Evolutionary conservation across 2,113 vertebrate species (phyloP), one percentile per base, ranked within the genome.

Genomic region (Myotis lucifugus): DNA sequence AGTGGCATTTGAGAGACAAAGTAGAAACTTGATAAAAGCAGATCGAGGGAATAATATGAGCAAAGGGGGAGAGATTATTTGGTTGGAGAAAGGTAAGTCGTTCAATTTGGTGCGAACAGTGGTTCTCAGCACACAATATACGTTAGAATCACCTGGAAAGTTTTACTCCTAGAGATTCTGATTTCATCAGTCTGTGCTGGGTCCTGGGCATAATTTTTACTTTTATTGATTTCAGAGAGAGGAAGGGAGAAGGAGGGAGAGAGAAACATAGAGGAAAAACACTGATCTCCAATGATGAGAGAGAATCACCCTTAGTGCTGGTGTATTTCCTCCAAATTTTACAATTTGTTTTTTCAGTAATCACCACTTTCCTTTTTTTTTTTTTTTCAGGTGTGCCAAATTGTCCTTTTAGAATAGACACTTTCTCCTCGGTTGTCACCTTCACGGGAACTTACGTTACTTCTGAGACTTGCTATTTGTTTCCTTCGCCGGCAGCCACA

Each of bases 271-370:
- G 56, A 59, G 56, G 56, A 59, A 8, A 25, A 59, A 59, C 23
- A 59, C 56, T 59, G 56, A 25, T 59, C 56, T 59, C 1, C 56
- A 59, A 9, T 59, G 56, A 59, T 59, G 56, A 25, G 23, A 59
- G 56, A 25, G 23, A 59, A 59, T 25, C 23, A 59, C 27, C 32
- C 48, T 92, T 95, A 70, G 66, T 46, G 25, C 27, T 76, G 37
- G 15, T 42, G 34, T 48, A 61, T 52, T 94, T 19, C 15, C n/a
- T 88, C 23, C 83, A 48, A 69, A 3, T 66, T 79, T 94, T 84
- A 86, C 25, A 18, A 59, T 42, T 86, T 95, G 10, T 40, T 91
- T 56, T 95, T 94, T 61, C n/a, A 85, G 34, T 73, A 83, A 69
- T 5, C 52, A 42, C 3, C 0, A 3, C n/a, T 67, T 87, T n/a